Percentiles rank a stretch among this genome's conserved stretches.
These are phyloP conservation scores for Drosophila nigricruria DNA, from an alignment of 2,888 invertebrate species.

Conservation along the genomic window DNA sequence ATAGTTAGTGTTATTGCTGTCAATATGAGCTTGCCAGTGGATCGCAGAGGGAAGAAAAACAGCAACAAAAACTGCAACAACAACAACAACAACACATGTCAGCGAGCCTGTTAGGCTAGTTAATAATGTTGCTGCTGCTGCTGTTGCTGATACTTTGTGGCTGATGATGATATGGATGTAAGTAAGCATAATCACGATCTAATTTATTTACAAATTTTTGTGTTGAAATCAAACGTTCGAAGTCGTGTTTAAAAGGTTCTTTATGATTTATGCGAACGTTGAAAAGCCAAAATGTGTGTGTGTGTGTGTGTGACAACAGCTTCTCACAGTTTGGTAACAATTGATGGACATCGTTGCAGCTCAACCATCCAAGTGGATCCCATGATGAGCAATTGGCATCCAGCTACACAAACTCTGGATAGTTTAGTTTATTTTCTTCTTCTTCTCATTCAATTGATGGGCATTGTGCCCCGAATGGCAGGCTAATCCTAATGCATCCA, in stretches of 20 bases:
- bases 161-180: conserved; percentile 76
- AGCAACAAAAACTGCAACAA: conserved; percentile 4
- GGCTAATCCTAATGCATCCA: conserved; percentile 17
- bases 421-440: not conserved
- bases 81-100: conserved; percentile 60
- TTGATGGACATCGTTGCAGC: conserved; percentile 48
- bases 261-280: conserved; percentile 75
- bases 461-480: conserved; percentile 42
- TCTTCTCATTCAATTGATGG: conserved; percentile 66
- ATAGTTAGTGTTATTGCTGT: conserved; percentile 75
- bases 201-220: conserved; percentile 84
- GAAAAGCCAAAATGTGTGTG: conserved; percentile 58
- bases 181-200: conserved; percentile 82
- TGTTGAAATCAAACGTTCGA: conserved; percentile 81
- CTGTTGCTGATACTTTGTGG: conserved; percentile 30
- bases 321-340: conserved; percentile 67
- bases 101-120: conserved; percentile 53
- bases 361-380: not conserved
- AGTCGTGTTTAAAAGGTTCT: conserved; percentile 80
- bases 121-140: conserved; percentile 71
- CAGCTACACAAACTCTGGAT: conserved; percentile 5
- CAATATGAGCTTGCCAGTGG: conserved; percentile 51
- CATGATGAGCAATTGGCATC: conserved; percentile 2
- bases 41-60: conserved; percentile 14
- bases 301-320: conserved; percentile 32